Conservation (phyloP, 2,113 vertebrate species). For the Marmota flaviventris region DNA sequence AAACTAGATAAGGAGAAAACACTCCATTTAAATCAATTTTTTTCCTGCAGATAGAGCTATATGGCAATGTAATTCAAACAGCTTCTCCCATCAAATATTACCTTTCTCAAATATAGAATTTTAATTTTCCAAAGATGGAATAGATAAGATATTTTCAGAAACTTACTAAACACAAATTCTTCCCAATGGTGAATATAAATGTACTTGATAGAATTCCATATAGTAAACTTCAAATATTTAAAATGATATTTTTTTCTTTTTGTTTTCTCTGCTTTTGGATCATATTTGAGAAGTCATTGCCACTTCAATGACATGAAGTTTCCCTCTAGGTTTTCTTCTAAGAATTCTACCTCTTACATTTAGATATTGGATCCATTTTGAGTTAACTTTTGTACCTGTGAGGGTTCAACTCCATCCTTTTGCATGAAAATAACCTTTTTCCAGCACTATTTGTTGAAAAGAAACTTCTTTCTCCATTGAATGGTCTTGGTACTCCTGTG, state of each 20-base stretch:
- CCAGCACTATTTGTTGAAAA: no score
- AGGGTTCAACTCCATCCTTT: neutral
- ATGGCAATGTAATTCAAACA: neutral
- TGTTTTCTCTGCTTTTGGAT: neutral
- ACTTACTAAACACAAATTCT: conserved; percentile 8
- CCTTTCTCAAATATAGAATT: neutral
- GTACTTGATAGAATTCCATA: neutral
- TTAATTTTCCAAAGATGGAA: neutral
- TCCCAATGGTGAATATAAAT: neutral
- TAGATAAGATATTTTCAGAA: neutral
- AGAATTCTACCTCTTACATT: neutral
- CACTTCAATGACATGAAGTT: neutral
- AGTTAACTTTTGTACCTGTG: neutral
- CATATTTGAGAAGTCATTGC: neutral
- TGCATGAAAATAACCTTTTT: neutral
- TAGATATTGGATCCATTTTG: neutral
- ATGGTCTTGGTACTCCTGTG: no score
- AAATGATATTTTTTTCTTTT: neutral
- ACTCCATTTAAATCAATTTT: neutral
- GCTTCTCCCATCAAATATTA: neutral
- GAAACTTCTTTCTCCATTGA: no score
- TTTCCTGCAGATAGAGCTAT: neutral
- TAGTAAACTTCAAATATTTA: neutral
- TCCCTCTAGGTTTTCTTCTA: neutral
- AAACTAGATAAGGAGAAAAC: neutral